phyloP scores from a whole-genome alignment of 2,113 vertebrate species.

The Hassar affinis region DNA sequence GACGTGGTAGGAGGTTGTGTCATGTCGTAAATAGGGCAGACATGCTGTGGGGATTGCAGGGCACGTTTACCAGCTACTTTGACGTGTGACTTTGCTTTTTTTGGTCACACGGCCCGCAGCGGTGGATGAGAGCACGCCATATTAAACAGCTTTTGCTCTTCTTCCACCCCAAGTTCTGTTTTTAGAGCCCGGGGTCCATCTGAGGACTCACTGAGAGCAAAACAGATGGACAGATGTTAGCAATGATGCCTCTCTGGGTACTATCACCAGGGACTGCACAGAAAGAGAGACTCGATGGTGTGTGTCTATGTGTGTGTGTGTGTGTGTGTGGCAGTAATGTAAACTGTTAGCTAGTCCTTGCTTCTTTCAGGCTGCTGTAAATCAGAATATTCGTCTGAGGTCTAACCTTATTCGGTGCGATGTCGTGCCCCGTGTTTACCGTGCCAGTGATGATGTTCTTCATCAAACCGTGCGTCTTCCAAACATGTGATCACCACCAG shows the following conservation, averaged over 20 bases:
- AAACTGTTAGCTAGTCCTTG: conserved; percentile 32
- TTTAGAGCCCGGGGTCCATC: conserved; percentile 46
- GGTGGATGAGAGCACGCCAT: conserved; percentile 56
- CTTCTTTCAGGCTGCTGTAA: conserved; percentile 27
- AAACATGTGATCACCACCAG: background rate
- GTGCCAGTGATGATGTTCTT: background rate
- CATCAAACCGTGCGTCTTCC: background rate
- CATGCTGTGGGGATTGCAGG: conserved; percentile 62
- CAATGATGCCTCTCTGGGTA: conserved; percentile 67
- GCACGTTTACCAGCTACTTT: conserved; percentile 66
- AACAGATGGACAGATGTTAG: conserved; percentile 70
- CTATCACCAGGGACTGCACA: conserved; percentile 50
- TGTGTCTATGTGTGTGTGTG: conserved; percentile 9
- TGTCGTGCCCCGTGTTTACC: conserved; percentile 27
- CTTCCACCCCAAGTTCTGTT: conserved; percentile 20
- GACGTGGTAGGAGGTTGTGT: conserved; percentile 37
- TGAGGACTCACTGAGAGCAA: conserved; percentile 58
- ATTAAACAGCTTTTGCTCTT: conserved; percentile 67
- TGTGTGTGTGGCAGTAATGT: conserved; percentile 28
- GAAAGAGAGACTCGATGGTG: conserved; percentile 47
- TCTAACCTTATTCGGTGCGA: conserved; percentile 40
- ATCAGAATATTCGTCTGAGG: conserved; percentile 37
- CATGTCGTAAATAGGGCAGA: conserved; percentile 66
- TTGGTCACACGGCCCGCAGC: conserved; percentile 62
- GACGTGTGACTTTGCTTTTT: conserved; percentile 67